Percentiles rank a stretch among this genome's conserved stretches.
Evolutionary conservation across 2,113 vertebrate species (phyloP).

Genomic region (Dascyllus trimaculatus): DNA sequence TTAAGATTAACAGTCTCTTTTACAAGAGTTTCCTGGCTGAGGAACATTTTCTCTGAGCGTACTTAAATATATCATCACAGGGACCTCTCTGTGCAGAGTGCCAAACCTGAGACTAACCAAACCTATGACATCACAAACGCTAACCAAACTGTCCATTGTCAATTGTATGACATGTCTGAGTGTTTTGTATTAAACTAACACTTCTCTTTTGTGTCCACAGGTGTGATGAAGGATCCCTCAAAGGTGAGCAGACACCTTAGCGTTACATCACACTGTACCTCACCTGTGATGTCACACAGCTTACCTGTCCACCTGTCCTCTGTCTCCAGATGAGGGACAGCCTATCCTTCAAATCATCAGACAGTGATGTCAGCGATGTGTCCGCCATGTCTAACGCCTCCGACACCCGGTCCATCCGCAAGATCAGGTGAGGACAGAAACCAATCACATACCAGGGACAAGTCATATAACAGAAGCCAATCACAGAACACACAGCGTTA

Average conservation of each 20-base stretch:
- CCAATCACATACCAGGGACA: not conserved
- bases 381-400: slow-evolving; percentile 91
- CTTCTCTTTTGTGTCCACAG: slow-evolving; percentile 80
- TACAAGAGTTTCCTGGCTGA: too few relatives aligned
- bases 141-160: too few relatives aligned
- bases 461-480: not conserved
- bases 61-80: too few relatives aligned
- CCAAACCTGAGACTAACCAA: not conserved
- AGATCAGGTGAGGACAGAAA: slow-evolving; percentile 87
- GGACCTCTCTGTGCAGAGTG: too few relatives aligned
- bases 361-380: slow-evolving; percentile 94
- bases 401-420: slow-evolving; percentile 85
- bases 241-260: slow-evolving; percentile 84
- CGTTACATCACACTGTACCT: not conserved
- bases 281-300: not conserved
- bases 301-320: slow-evolving; percentile 3
- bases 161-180: not conserved
- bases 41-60: too few relatives aligned
- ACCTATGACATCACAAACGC: not conserved
- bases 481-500: too few relatives aligned
- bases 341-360: slow-evolving; percentile 92
- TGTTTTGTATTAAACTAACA: not conserved
- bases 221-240: slow-evolving; percentile 91
- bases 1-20: too few relatives aligned
- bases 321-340: slow-evolving; percentile 56